A percentile compares a stretch with the other conserved stretches of the same genome.
phyloP scores from a whole-genome alignment of 2,797 vertebrate species.

The Girardinus metallicus region DNA sequence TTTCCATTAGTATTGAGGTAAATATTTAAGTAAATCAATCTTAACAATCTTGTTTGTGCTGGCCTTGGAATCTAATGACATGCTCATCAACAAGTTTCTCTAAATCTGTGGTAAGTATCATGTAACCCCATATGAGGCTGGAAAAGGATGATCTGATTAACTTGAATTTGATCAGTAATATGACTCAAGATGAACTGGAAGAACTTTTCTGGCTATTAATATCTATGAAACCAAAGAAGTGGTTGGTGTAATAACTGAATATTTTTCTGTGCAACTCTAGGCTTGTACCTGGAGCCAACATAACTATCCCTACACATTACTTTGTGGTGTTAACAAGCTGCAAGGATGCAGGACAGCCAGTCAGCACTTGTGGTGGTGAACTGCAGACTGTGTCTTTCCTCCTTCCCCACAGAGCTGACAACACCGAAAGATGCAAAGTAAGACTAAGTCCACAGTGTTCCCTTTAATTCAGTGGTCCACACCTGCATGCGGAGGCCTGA shows the following conservation, averaged over 20 bases:
- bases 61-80: not conserved
- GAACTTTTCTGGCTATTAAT: not conserved
- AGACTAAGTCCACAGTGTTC: conserved; percentile 2
- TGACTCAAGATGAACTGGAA: not conserved
- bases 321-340: conserved; percentile 89
- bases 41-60: not conserved
- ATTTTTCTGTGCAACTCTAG: conserved; percentile 38
- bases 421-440: conserved; percentile 86
- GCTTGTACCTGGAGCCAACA: conserved; percentile 62
- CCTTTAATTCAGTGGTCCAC: not conserved
- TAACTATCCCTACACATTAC: conserved; percentile 90
- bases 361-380: conserved; percentile 72
- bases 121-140: not conserved
- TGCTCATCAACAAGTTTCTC: not conserved
- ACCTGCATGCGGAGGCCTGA: too few relatives aligned
- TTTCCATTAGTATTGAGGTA: not conserved
- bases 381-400: conserved; percentile 86
- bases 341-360: conserved; percentile 63
- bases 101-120: not conserved
- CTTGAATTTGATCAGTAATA: not conserved
- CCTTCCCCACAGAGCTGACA: conserved; percentile 86
- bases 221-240: not conserved
- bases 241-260: not conserved
- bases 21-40: not conserved
- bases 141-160: not conserved